phyloP scores from a whole-genome alignment of 2,113 vertebrate genomes.

The Panthera tigris region DNA sequence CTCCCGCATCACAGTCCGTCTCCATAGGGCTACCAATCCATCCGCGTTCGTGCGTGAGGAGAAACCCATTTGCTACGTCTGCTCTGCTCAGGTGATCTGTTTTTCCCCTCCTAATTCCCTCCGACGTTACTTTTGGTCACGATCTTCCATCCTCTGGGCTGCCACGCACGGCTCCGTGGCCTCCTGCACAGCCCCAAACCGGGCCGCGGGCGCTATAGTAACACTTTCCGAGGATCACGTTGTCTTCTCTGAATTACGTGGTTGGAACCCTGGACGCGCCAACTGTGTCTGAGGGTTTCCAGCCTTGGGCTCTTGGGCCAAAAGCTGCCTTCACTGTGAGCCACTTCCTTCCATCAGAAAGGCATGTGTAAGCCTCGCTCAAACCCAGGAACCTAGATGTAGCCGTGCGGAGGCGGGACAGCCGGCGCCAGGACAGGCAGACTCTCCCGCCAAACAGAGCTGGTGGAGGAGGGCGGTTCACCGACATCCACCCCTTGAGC shows the following conservation, averaged over 20 bases:
- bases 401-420: neutral
- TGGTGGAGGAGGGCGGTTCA: neutral
- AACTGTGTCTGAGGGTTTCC: neutral
- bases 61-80: neutral
- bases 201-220: neutral
- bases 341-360: neutral
- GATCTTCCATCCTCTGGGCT: neutral
- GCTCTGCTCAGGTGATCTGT: neutral
- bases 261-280: neutral
- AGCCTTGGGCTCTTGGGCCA: neutral
- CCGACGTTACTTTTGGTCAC: neutral
- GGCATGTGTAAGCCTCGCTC: neutral
- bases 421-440: neutral
- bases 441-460: neutral
- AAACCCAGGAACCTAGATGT: rapidly evolving
- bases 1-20: neutral
- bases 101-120: too few species aligned
- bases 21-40: too few species aligned
- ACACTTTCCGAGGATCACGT: neutral
- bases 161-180: neutral
- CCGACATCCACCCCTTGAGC: rapidly evolving
- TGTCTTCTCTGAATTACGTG: neutral
- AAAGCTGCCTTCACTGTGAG: neutral
- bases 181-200: neutral
- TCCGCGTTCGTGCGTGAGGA: neutral